Evolutionary conservation across 1,140 invertebrate species (phyloP).

Genomic region (Rhynchophorus ferrugineus): DNA sequence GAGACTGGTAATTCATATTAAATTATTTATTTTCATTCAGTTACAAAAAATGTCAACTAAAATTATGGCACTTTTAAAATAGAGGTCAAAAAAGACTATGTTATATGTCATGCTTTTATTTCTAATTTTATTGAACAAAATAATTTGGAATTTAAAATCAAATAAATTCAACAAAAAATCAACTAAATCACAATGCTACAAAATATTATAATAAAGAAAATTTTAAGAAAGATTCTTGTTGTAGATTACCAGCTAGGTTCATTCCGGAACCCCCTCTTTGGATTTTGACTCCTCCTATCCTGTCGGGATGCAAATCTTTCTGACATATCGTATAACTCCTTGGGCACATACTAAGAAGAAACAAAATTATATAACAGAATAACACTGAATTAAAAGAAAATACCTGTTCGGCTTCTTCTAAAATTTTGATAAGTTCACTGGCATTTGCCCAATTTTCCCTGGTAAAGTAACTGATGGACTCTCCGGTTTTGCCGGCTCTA

Average conservation of each 20-base stretch:
- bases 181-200: too few relatives aligned
- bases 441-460: slow-evolving; percentile 76
- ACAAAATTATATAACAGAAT: background rate
- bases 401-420: slow-evolving; percentile 66
- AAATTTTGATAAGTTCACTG: slow-evolving; percentile 70
- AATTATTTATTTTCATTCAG: too few relatives aligned
- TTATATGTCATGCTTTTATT: too few relatives aligned
- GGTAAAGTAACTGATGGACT: too few relatives aligned
- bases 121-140: too few relatives aligned
- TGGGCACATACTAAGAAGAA: slow-evolving; percentile 48
- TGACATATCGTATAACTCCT: slow-evolving; percentile 64
- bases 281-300: slow-evolving; percentile 42
- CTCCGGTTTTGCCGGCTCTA: too few relatives aligned
- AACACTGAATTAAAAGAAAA: too few relatives aligned
- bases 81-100: background rate
- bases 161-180: too few relatives aligned
- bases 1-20: too few relatives aligned
- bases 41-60: background rate
- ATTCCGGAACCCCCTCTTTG: slow-evolving; percentile 24
- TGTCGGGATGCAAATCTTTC: slow-evolving; percentile 57
- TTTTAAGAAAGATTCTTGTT: too few relatives aligned
- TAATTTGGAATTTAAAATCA: too few relatives aligned
- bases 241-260: background rate
- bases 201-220: too few relatives aligned
- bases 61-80: background rate